Percentiles rank a stretch among this genome's conserved stretches.
Conservation (phyloP, 2,113 vertebrate species). For the Carassius auratus region DNA sequence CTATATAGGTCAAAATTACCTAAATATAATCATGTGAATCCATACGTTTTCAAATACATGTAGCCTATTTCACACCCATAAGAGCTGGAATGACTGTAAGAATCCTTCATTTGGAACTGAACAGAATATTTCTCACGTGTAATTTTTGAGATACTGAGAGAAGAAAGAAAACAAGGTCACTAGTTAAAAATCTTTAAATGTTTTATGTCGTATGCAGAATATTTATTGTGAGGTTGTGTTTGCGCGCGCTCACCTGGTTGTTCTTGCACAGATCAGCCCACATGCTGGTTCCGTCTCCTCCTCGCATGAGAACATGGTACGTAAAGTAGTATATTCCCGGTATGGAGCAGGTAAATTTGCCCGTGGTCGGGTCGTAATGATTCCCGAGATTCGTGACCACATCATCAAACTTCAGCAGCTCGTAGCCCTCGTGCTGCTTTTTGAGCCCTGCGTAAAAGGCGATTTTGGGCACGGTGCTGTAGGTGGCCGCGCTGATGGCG, state of each 20-base stretch:
- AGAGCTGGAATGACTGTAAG: not conserved
- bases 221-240: not conserved
- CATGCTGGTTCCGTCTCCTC: conserved; percentile 91
- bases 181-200: not conserved
- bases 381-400: conserved; percentile 95
- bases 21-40: not conserved
- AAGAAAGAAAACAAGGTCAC: not conserved
- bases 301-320: conserved; percentile 92
- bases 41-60: not conserved
- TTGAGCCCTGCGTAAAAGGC: conserved; percentile 96
- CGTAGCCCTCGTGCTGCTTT: conserved; percentile 92
- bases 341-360: conserved; percentile 93
- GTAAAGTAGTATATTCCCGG: conserved; percentile 96
- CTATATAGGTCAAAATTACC: not conserved
- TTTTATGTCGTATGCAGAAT: not conserved
- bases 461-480: conserved; percentile 93
- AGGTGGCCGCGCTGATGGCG: conserved; percentile 93
- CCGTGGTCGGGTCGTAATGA: conserved; percentile 89
- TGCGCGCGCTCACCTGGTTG: conserved; percentile 83
- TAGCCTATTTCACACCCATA: too few relatives aligned
- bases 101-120: not conserved
- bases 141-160: not conserved
- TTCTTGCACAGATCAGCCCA: conserved; percentile 93
- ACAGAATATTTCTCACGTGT: not conserved
- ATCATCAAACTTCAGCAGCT: conserved; percentile 94